Percentiles rank a stretch among this genome's conserved stretches.
Evolutionary conservation across 1,140 invertebrate genomes (phyloP).

Genomic region (Atta texana): DNA sequence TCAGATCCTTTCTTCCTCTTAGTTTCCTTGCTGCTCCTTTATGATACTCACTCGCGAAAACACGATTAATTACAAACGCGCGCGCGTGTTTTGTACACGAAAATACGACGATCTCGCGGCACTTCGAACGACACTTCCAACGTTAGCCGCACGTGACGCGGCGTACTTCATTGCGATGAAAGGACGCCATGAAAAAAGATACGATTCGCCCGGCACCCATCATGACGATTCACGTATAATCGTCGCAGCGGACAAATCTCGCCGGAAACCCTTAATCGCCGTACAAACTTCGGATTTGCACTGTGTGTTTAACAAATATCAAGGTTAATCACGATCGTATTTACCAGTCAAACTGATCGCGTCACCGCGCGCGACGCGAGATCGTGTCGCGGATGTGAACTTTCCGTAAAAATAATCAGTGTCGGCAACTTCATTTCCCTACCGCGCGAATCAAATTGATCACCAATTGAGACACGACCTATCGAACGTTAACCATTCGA

Average conservation of each 20-base stretch:
- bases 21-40: not conserved
- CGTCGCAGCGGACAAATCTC: not conserved
- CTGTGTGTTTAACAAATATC: slow-evolving; percentile 30
- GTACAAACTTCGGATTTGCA: not conserved
- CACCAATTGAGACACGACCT: not conserved
- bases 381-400: not conserved
- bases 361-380: not conserved
- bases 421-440: not conserved
- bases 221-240: not conserved
- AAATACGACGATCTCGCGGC: not conserved
- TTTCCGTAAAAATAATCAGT: not conserved
- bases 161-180: not conserved
- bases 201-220: not conserved
- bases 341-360: slow-evolving; percentile 8
- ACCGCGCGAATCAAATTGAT: not conserved
- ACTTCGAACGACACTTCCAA: not conserved
- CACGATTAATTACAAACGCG: slow-evolving; percentile 4
- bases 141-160: not conserved
- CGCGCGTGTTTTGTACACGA: not conserved
- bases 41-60: not conserved
- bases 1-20: not conserved
- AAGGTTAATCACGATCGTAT: slow-evolving; percentile 13
- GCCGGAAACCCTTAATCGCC: not conserved
- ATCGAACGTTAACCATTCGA: not conserved
- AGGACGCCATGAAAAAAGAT: not conserved